These are phyloP conservation scores for Drosophila tanythrix DNA, from an alignment of 2,888 invertebrate genomes.

Conservation along the genomic window DNA sequence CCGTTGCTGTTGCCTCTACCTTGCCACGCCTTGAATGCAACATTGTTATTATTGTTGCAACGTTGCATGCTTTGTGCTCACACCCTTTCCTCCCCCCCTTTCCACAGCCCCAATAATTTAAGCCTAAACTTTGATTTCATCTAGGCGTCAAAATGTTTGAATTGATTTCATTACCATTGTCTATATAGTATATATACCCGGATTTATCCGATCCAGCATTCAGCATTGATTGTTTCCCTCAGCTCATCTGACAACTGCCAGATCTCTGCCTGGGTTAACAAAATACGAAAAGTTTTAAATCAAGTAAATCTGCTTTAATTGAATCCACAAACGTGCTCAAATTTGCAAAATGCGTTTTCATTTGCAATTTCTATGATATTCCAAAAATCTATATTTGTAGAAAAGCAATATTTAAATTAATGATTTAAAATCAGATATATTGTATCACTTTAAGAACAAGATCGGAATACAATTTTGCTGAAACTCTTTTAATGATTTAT, in stretches of 20 bases:
- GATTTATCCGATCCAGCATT: not conserved
- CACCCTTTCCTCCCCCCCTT: not conserved
- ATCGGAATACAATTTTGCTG: not conserved
- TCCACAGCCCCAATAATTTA: not conserved
- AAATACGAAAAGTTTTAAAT: not conserved
- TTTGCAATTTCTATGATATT: no score
- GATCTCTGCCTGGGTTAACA: not conserved
- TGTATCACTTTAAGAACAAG: not conserved
- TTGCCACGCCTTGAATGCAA: constrained; percentile 32
- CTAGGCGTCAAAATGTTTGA: constrained; percentile 16
- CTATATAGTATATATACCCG: not conserved
- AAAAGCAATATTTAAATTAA: not conserved
- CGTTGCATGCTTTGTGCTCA: constrained; percentile 26
- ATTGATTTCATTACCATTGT: constrained; percentile 11
- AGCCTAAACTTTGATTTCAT: constrained; percentile 8
- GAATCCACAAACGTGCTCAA: not conserved
- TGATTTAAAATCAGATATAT: not conserved
- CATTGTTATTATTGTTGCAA: constrained; percentile 29
- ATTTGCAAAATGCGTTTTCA: no score
- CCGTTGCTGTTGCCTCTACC: constrained; percentile 26
- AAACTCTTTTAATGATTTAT: not conserved
- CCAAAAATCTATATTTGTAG: no score
- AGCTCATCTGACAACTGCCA: not conserved
- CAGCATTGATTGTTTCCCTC: not conserved
- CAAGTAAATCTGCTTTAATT: not conserved